Conservation (phyloP, 1,140 invertebrate genomes). For the Heliconius himera region DNA sequence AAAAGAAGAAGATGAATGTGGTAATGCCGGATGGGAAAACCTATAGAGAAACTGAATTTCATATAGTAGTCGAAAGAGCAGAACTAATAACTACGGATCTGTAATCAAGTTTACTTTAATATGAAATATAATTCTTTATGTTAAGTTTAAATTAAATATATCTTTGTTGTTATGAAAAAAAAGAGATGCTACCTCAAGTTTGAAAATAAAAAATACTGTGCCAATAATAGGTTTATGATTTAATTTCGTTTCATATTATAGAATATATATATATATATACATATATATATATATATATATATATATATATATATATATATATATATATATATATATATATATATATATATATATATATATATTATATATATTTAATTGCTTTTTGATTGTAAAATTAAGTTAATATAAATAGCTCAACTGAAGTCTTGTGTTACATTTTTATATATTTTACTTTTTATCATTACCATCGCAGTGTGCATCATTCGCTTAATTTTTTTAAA, state of each 20-base stretch:
- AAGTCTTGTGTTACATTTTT: too few relatives aligned
- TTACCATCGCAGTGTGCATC: too few relatives aligned
- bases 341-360: too few relatives aligned
- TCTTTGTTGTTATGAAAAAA: conserved; percentile 1
- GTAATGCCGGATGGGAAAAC: conserved; percentile 90
- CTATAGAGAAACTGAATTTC: conserved; percentile 91
- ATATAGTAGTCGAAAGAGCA: conserved; percentile 91
- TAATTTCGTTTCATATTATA: neutral
- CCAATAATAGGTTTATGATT: conserved; percentile 48
- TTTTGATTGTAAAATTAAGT: too few relatives aligned
- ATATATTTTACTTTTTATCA: too few relatives aligned
- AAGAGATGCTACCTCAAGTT: conserved; percentile 50
- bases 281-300: too few relatives aligned
- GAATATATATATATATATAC: too few relatives aligned
- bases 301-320: too few relatives aligned
- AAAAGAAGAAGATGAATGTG: conserved; percentile 82
- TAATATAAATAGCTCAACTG: too few relatives aligned
- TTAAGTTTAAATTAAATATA: neutral
- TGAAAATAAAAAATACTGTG: conserved; percentile 45
- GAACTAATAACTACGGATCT: conserved; percentile 90
- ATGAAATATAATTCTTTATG: neutral
- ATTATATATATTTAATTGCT: too few relatives aligned
- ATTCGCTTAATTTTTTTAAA: too few relatives aligned
- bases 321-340: too few relatives aligned
- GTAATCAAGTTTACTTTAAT: conserved; percentile 64